Evolutionary conservation across 2,888 invertebrate genomes (phyloP).

Genomic region (Achlya flavicornis): DNA sequence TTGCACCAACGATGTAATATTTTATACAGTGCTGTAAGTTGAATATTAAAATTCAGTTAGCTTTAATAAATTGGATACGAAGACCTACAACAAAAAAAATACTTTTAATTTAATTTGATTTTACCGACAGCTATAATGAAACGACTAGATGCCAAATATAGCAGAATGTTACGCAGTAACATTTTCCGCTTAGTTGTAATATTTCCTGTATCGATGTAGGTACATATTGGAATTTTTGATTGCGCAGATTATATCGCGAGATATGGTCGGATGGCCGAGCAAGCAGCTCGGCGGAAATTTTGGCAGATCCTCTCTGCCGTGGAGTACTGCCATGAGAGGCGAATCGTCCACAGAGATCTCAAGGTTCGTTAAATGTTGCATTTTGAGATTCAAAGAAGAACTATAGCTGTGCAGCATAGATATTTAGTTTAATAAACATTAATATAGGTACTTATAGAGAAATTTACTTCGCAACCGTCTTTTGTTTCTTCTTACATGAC

Average conservation of each 20-base stretch:
- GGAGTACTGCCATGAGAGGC: slow-evolving; percentile 96
- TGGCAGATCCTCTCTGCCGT: slow-evolving; percentile 98
- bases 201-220: too few relatives aligned
- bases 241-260: slow-evolving; percentile 94
- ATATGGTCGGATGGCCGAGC: slow-evolving; percentile 96
- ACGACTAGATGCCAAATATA: too few relatives aligned
- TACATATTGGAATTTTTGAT: background rate
- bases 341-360: slow-evolving; percentile 98
- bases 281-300: slow-evolving; percentile 95
- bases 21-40: background rate
- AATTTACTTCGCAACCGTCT: background rate
- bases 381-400: slow-evolving; percentile 6
- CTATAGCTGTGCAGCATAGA: slow-evolving; percentile 10
- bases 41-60: background rate
- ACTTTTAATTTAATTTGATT: background rate
- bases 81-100: background rate
- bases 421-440: background rate
- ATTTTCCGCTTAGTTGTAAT: too few relatives aligned
- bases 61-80: background rate
- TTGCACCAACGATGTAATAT: background rate
- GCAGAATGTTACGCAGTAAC: too few relatives aligned
- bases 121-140: background rate
- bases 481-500: background rate
- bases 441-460: background rate
- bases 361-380: slow-evolving; percentile 84